phyloP scores from a whole-genome alignment of 2,797 vertebrate genomes.

The Muraenolepis orangiensis region DNA sequence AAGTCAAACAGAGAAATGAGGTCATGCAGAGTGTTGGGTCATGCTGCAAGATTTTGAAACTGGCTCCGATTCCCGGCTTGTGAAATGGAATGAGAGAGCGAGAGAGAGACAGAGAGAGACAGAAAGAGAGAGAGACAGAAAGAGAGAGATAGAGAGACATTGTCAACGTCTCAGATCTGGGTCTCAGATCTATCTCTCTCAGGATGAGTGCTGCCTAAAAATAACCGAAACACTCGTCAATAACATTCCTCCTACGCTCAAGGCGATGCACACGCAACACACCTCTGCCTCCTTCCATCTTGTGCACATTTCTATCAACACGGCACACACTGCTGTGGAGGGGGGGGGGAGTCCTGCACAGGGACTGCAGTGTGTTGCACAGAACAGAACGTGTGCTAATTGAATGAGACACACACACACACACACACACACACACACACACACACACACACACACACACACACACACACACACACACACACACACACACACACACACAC shows the following conservation, averaged over 20 bases:
- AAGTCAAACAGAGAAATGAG: constrained; percentile 24
- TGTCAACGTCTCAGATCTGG: constrained; percentile 56
- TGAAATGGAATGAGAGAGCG: constrained; percentile 32
- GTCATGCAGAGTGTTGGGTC: constrained; percentile 47
- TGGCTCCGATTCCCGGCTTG: constrained; percentile 20
- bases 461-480: not conserved
- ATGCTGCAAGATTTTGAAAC: constrained; percentile 55
- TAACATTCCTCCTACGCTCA: constrained; percentile 49
- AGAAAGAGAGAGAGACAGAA: constrained; percentile 18
- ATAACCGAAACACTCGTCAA: constrained; percentile 53
- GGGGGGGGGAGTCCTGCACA: not conserved
- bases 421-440: not conserved
- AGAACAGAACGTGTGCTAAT: not conserved
- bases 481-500: not conserved
- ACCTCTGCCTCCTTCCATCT: no score
- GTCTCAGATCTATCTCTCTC: constrained; percentile 46
- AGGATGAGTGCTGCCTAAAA: constrained; percentile 57
- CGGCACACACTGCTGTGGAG: not conserved
- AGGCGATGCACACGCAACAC: constrained; percentile 47
- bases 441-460: not conserved
- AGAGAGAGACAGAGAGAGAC: constrained; percentile 30
- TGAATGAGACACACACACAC: not conserved
- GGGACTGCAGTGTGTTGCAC: not conserved
- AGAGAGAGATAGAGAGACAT: constrained; percentile 5
- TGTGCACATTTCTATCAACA: no score